Evolutionary conservation across 2,888 invertebrate genomes (phyloP).

Genomic region (Caradrina clavipalpis): DNA sequence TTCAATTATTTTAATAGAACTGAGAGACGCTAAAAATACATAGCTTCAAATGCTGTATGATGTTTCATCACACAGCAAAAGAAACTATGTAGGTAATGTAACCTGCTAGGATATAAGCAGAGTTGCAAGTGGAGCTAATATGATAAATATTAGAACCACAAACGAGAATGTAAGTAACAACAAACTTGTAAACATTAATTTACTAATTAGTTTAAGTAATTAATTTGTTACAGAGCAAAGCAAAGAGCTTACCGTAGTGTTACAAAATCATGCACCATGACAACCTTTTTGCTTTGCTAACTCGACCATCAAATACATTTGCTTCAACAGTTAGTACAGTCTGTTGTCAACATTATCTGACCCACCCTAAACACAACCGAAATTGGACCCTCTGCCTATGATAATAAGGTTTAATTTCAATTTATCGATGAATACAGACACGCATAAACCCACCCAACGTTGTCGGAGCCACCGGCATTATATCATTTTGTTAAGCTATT

Average conservation of each 20-base stretch:
- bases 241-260: slow-evolving; percentile 26
- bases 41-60: slow-evolving; percentile 4
- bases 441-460: too few species aligned
- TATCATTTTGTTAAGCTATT: too few species aligned
- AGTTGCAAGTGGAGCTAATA: slow-evolving; percentile 2
- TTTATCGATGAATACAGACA: too few species aligned
- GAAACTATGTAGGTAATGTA: neutral
- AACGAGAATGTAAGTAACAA: neutral
- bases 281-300: slow-evolving; percentile 34
- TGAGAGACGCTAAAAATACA: slow-evolving; percentile 9
- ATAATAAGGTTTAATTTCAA: too few species aligned
- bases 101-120: neutral
- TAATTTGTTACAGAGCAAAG: slow-evolving; percentile 1
- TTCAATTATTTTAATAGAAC: slow-evolving; percentile 10
- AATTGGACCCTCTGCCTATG: too few species aligned
- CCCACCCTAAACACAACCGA: too few species aligned
- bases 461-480: too few species aligned
- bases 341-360: too few species aligned
- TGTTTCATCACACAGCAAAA: slow-evolving; percentile 1
- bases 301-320: slow-evolving; percentile 33
- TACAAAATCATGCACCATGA: slow-evolving; percentile 33
- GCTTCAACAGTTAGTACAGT: slow-evolving; percentile 24
- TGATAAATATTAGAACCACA: slow-evolving; percentile 6
- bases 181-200: neutral
- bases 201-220: neutral